A percentile compares a stretch with the other conserved stretches of the same genome.
Conservation (phyloP, 2,113 vertebrate genomes). For the Myxocyprinus asiaticus region DNA sequence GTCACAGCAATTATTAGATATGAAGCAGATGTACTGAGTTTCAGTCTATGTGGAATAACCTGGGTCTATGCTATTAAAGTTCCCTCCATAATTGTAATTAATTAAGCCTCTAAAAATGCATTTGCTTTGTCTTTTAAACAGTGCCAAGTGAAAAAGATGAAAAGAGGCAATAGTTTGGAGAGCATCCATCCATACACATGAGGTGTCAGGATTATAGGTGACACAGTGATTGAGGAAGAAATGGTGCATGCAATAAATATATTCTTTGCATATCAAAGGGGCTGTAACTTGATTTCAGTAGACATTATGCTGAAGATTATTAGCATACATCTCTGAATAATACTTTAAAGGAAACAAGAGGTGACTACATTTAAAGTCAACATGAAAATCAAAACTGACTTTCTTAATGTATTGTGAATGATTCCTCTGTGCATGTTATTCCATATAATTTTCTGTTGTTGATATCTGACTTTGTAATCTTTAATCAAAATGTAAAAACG, state of each 20-base stretch:
- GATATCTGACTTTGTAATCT: too few relatives aligned
- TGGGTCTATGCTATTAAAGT: constrained; percentile 16
- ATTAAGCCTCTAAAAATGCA: neutral
- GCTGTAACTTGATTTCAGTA: constrained; percentile 51
- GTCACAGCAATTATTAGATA: constrained; percentile 27
- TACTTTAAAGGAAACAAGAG: neutral
- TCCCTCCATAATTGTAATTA: constrained; percentile 24
- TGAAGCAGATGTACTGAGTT: constrained; percentile 12
- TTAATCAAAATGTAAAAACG: too few relatives aligned
- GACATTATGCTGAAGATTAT: constrained; percentile 44
- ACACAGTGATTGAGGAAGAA: constrained; percentile 14
- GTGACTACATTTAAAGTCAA: neutral
- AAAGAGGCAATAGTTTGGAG: constrained; percentile 38
- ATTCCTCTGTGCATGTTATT: too few relatives aligned
- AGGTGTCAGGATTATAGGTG: constrained; percentile 15
- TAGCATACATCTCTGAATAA: neutral
- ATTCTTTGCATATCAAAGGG: constrained; percentile 12
- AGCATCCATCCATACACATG: constrained; percentile 38
- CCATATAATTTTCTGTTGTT: too few relatives aligned
- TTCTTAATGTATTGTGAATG: too few relatives aligned
- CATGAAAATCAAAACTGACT: too few relatives aligned
- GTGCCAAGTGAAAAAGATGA: neutral
- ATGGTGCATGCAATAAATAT: constrained; percentile 21
- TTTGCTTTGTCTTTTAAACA: constrained; percentile 29
- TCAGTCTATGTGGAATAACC: constrained; percentile 20